Evolutionary conservation across 1,140 invertebrate species (phyloP).

Genomic region (Amyelois transitella): DNA sequence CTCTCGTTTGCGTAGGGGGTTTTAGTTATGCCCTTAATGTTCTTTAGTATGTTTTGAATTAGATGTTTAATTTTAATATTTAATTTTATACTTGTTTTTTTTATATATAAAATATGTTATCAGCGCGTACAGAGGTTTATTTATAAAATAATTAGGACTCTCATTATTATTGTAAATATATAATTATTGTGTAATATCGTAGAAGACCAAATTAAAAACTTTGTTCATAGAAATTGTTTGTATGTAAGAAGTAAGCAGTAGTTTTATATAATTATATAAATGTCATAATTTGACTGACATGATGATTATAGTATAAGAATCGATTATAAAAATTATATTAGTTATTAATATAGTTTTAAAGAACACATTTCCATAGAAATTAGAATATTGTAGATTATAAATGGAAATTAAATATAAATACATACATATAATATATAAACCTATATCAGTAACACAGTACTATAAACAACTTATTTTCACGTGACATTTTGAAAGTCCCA

Average conservation of each 20-base stretch:
- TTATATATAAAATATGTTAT: not conserved
- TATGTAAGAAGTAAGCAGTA: not conserved
- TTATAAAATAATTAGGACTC: not conserved
- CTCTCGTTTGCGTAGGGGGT: too few relatives aligned
- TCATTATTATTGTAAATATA: not conserved
- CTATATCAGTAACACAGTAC: conserved; percentile 6
- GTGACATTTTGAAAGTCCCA: not conserved
- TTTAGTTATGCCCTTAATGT: too few relatives aligned
- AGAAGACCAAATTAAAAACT: conserved; percentile 5
- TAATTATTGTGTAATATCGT: not conserved
- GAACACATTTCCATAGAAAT: conserved; percentile 17
- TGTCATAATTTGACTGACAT: conserved; percentile 4
- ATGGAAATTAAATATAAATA: not conserved
- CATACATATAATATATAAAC: conserved; percentile 12
- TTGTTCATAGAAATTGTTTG: not conserved
- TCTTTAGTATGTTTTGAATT: not conserved
- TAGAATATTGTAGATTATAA: not conserved
- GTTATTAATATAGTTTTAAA: not conserved
- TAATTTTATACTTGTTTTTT: not conserved
- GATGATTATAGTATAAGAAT: not conserved
- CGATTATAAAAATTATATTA: not conserved
- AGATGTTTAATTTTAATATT: not conserved
- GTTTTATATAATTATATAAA: conserved; percentile 1
- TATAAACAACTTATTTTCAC: not conserved
- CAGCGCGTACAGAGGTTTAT: not conserved